phyloP scores from a whole-genome alignment of 2,888 invertebrate genomes.

The Galerucella pusilla region DNA sequence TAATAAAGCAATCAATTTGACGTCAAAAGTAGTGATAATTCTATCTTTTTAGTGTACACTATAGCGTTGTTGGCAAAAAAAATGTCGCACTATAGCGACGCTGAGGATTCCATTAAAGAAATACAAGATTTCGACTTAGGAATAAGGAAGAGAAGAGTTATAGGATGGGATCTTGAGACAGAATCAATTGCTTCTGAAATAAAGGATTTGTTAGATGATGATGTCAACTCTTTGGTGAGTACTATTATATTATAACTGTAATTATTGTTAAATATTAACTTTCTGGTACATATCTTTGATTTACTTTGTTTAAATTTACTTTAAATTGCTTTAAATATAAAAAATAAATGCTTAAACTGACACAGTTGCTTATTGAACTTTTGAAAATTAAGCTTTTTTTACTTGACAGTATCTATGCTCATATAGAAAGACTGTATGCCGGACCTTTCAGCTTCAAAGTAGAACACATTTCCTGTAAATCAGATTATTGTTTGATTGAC shows the following conservation, averaged over 20 bases:
- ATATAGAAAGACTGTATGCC: too few relatives aligned
- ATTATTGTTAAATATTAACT: neutral
- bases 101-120: slow-evolving; percentile 61
- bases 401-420: too few relatives aligned
- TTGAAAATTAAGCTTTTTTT: too few relatives aligned
- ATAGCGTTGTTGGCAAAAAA: slow-evolving; percentile 15
- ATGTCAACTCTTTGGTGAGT: slow-evolving; percentile 64
- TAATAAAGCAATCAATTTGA: neutral
- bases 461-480: too few relatives aligned
- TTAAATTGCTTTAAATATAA: too few relatives aligned
- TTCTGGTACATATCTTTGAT: neutral
- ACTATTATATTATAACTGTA: neutral
- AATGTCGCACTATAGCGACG: slow-evolving; percentile 65
- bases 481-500: too few relatives aligned
- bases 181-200: slow-evolving; percentile 65
- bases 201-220: slow-evolving; percentile 65
- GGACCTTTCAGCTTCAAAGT: too few relatives aligned
- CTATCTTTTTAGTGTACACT: slow-evolving; percentile 23
- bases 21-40: neutral
- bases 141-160: slow-evolving; percentile 60
- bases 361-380: too few relatives aligned
- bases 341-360: too few relatives aligned
- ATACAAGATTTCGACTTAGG: slow-evolving; percentile 56
- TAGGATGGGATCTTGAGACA: slow-evolving; percentile 64
- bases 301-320: too few relatives aligned